Base-by-base conservation (phyloP, 2,113 vertebrate species). In the Oplegnathus fasciatus region DNA sequence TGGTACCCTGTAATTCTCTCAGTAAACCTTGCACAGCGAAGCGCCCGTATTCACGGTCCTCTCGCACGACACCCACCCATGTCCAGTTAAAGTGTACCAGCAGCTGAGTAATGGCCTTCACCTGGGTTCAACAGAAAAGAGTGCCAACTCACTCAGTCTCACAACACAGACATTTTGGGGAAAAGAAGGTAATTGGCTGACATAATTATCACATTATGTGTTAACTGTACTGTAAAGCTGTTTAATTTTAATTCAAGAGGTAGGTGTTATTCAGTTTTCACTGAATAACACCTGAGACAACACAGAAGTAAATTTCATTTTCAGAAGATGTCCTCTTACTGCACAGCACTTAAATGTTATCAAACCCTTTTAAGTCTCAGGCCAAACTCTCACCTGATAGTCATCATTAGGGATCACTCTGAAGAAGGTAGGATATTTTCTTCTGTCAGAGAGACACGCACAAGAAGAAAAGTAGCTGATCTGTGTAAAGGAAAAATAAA, bases 381-480 rank as follows among this genome's bases (percentile, higher is more conserved):
- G 52, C 55, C 40, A 26, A 61, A 88, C 61, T 80, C 91, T 93
- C 46, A 95, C 93, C 89, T 96, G 95, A 77, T 94, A 96, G 78
- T 94, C 91, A 73, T 96, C 96, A 78, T 91, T 95, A 17, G 96
- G 96, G 20, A 96, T 90, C 1, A 95, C 94, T 82, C 95, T 88
- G 84, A 96, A 96, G 85, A 96, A 96, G 14, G 85, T 95, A 9
- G 96, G 96, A 65, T 91, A 95, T 74, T 94, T 66, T 80, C 52
- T 92, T 68, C 93, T 93, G 82, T 96, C 89, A 80, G 92, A 92
- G 9, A 96, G 77, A 87, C 95, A 96, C 2, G 94, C 86, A 82
- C 95, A 96, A 0, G 95, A 94, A 48, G 94, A 95, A 83, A 96
- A 95, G 70, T 95, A 96, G 79, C 95, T 96, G 68, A 95, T 95